These are phyloP conservation scores for Deroplatys truncata DNA, from an alignment of 2,888 invertebrate genomes.

Conservation along the genomic window DNA sequence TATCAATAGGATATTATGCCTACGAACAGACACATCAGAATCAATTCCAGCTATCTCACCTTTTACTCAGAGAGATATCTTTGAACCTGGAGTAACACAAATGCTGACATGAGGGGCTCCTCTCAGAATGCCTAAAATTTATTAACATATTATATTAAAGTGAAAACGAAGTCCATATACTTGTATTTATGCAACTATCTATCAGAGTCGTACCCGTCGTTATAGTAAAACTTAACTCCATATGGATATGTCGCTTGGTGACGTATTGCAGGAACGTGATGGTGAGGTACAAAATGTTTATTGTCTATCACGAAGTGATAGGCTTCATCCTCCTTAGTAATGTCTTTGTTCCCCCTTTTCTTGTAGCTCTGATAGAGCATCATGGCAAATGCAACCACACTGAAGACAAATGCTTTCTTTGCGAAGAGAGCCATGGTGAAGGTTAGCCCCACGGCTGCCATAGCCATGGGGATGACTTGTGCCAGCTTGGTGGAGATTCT, in stretches of 20 bases:
- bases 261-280: neutral
- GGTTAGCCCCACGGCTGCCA: neutral
- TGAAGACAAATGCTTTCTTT: constrained; percentile 26
- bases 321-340: neutral
- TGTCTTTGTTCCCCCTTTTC: neutral
- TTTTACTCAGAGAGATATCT: no score
- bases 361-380: constrained; percentile 14
- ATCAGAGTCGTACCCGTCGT: neutral
- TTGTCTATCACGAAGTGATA: neutral
- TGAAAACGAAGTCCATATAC: neutral
- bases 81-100: no score
- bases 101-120: no score
- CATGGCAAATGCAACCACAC: neutral
- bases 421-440: constrained; percentile 14
- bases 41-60: no score
- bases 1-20: no score
- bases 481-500: constrained; percentile 8
- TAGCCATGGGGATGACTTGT: constrained; percentile 12
- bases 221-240: neutral
- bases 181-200: neutral
- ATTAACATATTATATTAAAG: neutral
- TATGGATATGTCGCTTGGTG: neutral
- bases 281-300: neutral
- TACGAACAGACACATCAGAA: no score
- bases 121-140: no score